Conservation (phyloP, 2,888 invertebrate genomes). For the Drosophila yooni region DNA sequence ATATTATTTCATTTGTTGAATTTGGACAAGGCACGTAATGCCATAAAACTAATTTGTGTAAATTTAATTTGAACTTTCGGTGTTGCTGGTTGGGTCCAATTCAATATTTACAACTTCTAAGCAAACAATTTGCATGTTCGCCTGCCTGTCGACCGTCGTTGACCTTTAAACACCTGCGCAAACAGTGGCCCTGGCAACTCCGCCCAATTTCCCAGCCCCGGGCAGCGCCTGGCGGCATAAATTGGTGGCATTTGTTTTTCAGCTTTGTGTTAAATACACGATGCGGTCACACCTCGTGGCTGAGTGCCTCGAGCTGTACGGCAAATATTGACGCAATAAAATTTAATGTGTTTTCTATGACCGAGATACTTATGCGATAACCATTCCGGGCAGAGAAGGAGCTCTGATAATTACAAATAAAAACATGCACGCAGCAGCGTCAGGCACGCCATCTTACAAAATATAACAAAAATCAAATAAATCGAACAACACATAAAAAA, state of each 20-base stretch:
- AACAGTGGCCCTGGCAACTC: slow-evolving; percentile 43
- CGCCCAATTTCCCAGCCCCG: slow-evolving; percentile 10
- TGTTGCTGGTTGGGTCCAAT: slow-evolving; percentile 54
- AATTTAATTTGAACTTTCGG: slow-evolving; percentile 69
- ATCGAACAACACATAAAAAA: slow-evolving; percentile 28
- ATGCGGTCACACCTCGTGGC: slow-evolving; percentile 71
- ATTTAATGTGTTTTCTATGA: slow-evolving; percentile 74
- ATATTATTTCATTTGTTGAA: slow-evolving; percentile 41
- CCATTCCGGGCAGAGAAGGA: neutral
- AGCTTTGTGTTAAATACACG: slow-evolving; percentile 76
- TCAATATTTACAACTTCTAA: slow-evolving; percentile 79
- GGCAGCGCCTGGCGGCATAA: slow-evolving; percentile 22
- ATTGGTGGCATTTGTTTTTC: slow-evolving; percentile 72
- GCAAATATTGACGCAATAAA: slow-evolving; percentile 78
- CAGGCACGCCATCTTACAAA: slow-evolving; percentile 38
- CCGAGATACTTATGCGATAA: slow-evolving; percentile 23
- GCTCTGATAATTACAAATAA: slow-evolving; percentile 68
- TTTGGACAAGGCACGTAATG: slow-evolving; percentile 40
- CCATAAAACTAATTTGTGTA: slow-evolving; percentile 78
- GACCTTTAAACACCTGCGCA: slow-evolving; percentile 70
- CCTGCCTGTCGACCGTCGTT: slow-evolving; percentile 30
- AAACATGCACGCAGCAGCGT: slow-evolving; percentile 55
- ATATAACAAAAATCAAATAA: slow-evolving; percentile 31
- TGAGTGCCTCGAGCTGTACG: slow-evolving; percentile 33
- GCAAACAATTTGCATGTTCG: slow-evolving; percentile 73